Base-by-base conservation (phyloP, 2,797 vertebrate species). In the Hydrophis major region DNA sequence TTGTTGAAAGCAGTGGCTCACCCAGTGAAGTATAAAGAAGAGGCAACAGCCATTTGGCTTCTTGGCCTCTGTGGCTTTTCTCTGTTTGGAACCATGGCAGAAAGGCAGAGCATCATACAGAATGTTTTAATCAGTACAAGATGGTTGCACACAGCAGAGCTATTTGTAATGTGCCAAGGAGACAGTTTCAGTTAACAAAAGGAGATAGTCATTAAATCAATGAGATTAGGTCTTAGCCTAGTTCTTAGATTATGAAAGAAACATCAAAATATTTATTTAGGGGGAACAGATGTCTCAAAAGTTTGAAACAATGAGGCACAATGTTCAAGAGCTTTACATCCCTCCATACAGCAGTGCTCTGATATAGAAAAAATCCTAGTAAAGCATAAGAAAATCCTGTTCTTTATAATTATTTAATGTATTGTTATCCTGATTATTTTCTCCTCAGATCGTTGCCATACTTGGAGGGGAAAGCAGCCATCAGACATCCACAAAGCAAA, bases 111-210 rank as follows among this genome's bases (percentile, higher is more conserved):
- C 74, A 97, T 97, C 95, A 95, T 95, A 97, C 97, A 96, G 89
- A 96, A 95, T 94, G 96, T 97, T 96, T 97, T 98, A 97, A 96
- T 97, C 94, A 97, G 96, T 95, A 86, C 42, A 97, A 97, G 96
- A 95, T 96, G 97, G 96, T 95, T 91, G 96, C 95, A 97, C 94
- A 97, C 94, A 94, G 94, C 95, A 94, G 95, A 95, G 95, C 94
- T 16, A 93, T 97, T 61, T 96, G 95, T 96, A 97, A 95, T 94
- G 94, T 95, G 27, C 53, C 10, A 92, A 86, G 12, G 42, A 92
- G 93, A 95, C 91, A 56, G 96, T 93, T 97, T 96, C 97, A 94
- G 97, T 96, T 96, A 96, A 94, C 93, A 94, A 86, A 92, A 86
- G 95, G 96, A 97, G 97, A 97, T 94, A 42, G 53, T 32, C 50